Percentiles rank a stretch among this genome's conserved stretches.
Evolutionary conservation across 37 sponge, comb jelly and placozoan species (phyloP).

Genomic region (Theonella swinhoei): DNA sequence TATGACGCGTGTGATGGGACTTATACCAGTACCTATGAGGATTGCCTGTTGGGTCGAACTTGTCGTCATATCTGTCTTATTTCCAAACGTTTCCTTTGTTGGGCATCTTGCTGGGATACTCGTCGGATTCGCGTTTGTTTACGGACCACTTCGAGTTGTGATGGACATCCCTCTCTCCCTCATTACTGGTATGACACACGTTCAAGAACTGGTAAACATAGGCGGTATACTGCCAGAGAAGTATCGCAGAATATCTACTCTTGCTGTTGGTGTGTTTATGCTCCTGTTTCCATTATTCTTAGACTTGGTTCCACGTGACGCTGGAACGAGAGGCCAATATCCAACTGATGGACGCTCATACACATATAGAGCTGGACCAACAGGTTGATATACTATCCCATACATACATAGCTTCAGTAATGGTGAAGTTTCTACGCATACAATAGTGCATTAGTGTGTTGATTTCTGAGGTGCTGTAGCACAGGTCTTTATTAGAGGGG

Average conservation of each 20-base stretch:
- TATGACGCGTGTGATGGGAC: slow-evolving; percentile 71
- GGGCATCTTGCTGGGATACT: slow-evolving; percentile 98
- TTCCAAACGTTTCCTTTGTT: slow-evolving; percentile 94
- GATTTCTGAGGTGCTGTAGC: too few species aligned
- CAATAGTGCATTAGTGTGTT: too few species aligned
- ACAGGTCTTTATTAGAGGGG: too few species aligned
- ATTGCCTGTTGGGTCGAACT: slow-evolving; percentile 94
- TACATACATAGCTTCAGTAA: not conserved
- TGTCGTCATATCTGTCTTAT: slow-evolving; percentile 82
- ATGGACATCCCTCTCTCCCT: slow-evolving; percentile 68
- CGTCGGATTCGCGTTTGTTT: slow-evolving; percentile 85
- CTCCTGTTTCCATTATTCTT: not conserved
- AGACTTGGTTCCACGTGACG: not conserved
- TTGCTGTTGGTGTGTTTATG: not conserved
- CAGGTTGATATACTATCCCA: not conserved
- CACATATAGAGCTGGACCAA: slow-evolving; percentile 27
- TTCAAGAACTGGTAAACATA: not conserved
- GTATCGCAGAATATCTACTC: not conserved
- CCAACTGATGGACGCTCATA: not conserved
- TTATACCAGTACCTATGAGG: slow-evolving; percentile 79
- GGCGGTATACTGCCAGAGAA: not conserved
- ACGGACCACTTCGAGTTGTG: slow-evolving; percentile 65
- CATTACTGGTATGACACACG: not conserved
- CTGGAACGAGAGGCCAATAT: not conserved
- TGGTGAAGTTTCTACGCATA: too few species aligned